These are phyloP conservation scores for Lysandra bellargus DNA, from an alignment of 2,888 invertebrate species.

Conservation along the genomic window DNA sequence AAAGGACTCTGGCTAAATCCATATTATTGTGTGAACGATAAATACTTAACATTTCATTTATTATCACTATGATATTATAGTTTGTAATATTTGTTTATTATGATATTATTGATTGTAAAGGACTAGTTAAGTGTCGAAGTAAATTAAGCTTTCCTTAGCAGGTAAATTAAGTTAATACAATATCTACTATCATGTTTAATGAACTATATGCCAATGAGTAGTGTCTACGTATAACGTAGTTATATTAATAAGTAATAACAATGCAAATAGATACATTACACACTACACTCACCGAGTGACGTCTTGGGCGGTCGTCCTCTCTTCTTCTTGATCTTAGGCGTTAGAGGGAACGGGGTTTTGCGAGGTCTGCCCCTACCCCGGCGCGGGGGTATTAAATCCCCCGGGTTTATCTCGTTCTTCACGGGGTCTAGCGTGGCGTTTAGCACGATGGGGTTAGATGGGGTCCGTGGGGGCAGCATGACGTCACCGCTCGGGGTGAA, in stretches of 20 bases:
- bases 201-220: too few species aligned
- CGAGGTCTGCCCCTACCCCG: conserved; percentile 75
- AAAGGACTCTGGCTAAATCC: too few species aligned
- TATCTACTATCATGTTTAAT: too few species aligned
- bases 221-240: too few species aligned
- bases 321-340: conserved; percentile 73
- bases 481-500: conserved; percentile 76
- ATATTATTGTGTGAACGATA: too few species aligned
- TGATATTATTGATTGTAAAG: too few species aligned
- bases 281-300: conserved; percentile 61
- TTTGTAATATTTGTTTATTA: too few species aligned
- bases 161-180: too few species aligned
- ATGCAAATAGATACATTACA: conserved; percentile 29
- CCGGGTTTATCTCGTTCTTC: conserved; percentile 50
- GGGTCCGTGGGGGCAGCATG: conserved; percentile 65
- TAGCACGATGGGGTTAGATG: conserved; percentile 50
- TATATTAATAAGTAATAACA: conserved; percentile 1
- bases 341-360: conserved; percentile 75
- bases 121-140: too few species aligned
- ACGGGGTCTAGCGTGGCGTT: conserved; percentile 53
- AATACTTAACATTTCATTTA: too few species aligned
- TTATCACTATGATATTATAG: too few species aligned
- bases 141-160: too few species aligned
- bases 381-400: conserved; percentile 62
- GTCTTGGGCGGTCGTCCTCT: conserved; percentile 75